Conservation (phyloP, 2,888 invertebrate species). For the Lasioglossum vierecki region DNA sequence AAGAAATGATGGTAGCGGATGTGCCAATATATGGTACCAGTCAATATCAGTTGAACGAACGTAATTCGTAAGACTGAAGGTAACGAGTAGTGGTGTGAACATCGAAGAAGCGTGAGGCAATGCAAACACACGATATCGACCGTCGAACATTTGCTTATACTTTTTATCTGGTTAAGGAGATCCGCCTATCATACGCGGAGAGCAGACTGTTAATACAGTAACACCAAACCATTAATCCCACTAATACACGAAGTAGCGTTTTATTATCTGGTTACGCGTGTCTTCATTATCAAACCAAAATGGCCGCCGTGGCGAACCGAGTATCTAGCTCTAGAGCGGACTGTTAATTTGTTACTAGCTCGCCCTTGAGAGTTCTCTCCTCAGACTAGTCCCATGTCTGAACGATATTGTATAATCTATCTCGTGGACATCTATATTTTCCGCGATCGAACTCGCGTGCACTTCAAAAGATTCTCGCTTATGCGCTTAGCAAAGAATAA, state of each 20-base stretch:
- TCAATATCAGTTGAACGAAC: neutral
- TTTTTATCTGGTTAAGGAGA: constrained; percentile 31
- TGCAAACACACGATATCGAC: constrained; percentile 17
- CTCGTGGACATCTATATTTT: constrained; percentile 31
- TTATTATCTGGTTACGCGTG: constrained; percentile 60
- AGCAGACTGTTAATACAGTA: constrained; percentile 29
- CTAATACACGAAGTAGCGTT: constrained; percentile 43
- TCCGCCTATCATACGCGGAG: constrained; percentile 14
- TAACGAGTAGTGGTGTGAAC: neutral
- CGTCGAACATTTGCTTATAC: constrained; percentile 14
- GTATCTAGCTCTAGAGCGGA: constrained; percentile 11
- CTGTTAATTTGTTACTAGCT: constrained; percentile 36
- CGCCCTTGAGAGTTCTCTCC: constrained; percentile 34
- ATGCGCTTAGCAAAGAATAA: neutral
- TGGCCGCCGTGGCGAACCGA: constrained; percentile 66
- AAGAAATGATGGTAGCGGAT: neutral
- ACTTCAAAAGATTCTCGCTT: constrained; percentile 11
- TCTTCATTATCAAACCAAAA: constrained; percentile 70
- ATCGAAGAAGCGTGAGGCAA: neutral
- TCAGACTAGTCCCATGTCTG: constrained; percentile 31
- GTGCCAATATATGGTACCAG: neutral
- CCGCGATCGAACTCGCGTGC: neutral
- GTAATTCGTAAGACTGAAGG: neutral
- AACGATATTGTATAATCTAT: constrained; percentile 19
- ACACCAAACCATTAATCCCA: constrained; percentile 48